These are phyloP conservation scores for Morus bassanus DNA, from an alignment of 2,797 vertebrate species.

Conservation along the genomic window DNA sequence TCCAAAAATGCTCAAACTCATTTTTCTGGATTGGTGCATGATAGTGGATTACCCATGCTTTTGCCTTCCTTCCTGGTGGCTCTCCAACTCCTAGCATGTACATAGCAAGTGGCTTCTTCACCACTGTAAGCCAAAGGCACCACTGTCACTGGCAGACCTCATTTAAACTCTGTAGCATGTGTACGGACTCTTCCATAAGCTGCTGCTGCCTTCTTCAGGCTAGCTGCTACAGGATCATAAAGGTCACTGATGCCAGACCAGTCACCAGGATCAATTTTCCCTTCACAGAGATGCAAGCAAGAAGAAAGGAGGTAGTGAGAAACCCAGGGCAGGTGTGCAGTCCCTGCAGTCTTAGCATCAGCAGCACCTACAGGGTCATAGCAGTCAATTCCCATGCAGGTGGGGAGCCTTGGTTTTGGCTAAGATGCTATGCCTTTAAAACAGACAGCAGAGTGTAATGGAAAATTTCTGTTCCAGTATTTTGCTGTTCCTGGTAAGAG, in stretches of 20 bases:
- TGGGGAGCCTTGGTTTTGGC: background rate
- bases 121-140: background rate
- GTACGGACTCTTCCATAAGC: background rate
- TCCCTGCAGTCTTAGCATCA: background rate
- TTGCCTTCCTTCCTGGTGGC: background rate
- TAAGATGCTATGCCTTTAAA: slow-evolving; percentile 14
- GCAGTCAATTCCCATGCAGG: background rate
- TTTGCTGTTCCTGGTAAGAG: slow-evolving; percentile 16
- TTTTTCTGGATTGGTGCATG: background rate
- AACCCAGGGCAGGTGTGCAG: background rate
- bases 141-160: background rate
- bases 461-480: slow-evolving; percentile 12
- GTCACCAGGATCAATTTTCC: background rate
- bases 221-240: background rate
- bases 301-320: background rate
- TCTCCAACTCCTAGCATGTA: background rate
- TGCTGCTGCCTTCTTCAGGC: background rate
- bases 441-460: background rate
- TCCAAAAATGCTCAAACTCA: background rate
- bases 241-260: background rate
- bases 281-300: background rate
- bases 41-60: background rate
- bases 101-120: background rate
- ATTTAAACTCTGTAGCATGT: background rate
- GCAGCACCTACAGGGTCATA: background rate